phyloP scores from a whole-genome alignment of 1,140 invertebrate genomes.

The Drosophila sp. region DNA sequence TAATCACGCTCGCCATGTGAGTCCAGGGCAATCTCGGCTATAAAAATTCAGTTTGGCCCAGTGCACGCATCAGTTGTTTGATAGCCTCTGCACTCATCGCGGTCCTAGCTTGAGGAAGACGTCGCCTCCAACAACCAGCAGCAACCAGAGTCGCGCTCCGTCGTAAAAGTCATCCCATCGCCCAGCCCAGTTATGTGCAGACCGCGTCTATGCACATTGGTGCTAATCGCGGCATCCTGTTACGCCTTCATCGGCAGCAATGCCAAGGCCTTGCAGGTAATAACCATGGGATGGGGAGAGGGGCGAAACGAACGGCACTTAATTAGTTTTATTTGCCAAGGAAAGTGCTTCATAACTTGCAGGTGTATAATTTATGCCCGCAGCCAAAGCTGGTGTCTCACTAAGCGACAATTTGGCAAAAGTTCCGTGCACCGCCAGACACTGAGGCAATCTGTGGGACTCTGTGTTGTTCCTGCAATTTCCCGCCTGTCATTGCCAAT shows the following conservation, averaged over 20 bases:
- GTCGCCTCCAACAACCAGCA: constrained; percentile 2
- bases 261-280: constrained; percentile 68
- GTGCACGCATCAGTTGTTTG: constrained; percentile 57
- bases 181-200: constrained; percentile 59
- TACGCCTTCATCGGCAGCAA: constrained; percentile 63
- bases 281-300: constrained; percentile 13
- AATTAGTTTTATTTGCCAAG: constrained; percentile 70
- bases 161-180: constrained; percentile 29
- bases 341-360: constrained; percentile 11
- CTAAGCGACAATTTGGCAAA: neutral
- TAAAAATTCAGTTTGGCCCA: constrained; percentile 55
- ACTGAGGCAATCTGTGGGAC: neutral
- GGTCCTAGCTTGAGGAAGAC: constrained; percentile 16
- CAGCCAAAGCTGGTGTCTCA: neutral
- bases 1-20: constrained; percentile 53
- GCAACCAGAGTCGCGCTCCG: constrained; percentile 25
- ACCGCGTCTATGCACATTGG: constrained; percentile 70
- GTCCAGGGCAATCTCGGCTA: constrained; percentile 45
- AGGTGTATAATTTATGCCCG: constrained; percentile 35
- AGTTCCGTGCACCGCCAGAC: neutral
- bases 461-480: constrained; percentile 18
- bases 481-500: constrained; percentile 34
- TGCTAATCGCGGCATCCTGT: constrained; percentile 68
- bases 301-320: constrained; percentile 51
- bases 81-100: constrained; percentile 38